Evolutionary conservation across 2,797 vertebrate species (phyloP), one percentile per base, ranked within the genome.

Genomic region (Brachyalestes nurse): DNA sequence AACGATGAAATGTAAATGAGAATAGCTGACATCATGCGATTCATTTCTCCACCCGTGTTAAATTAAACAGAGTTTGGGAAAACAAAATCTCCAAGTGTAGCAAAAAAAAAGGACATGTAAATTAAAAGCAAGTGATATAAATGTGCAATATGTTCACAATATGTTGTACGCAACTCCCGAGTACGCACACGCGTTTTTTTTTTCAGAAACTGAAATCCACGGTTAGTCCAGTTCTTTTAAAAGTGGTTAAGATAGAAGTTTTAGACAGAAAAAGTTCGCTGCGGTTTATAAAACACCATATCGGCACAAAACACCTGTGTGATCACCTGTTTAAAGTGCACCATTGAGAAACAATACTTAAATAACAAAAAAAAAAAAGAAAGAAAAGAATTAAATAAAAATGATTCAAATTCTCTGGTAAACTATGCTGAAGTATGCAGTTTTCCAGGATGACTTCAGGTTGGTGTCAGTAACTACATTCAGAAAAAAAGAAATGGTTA

Each of bases 311-410:
- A 88, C 85, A 87, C 82, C 72, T 79, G 85, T 85, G 83, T 90
- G 80, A 87, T 91, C n/a, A 85, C 85, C 88, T 86, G 88, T 90
- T 90, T 89, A 94, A 92, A 93, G 91, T 93, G 92, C 90, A 90
- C 88, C 84, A 84, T 88, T 89, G 80, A 81, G 61, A 80, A 86
- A 76, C 64, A 67, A 66, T 60, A 81, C 28, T n/a, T 65, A 6
- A 55, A 55, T 45, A 79, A 65, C 0, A 6, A 34, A 58, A 47
- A n/a, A 25, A 23, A 47, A 45, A 28, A 25, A 23, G 34, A 45
- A 28, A 23, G 57, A 72, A 49, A 58, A 69, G n/a, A 51, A 23
- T 23, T 14, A 51, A 72, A 25, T 13, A 34, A 38, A 53, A 10
- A 78, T n/a, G 60, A 2, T 62, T 66, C 28, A 66, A 73, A 53